Evolutionary conservation across 2,888 invertebrate species (phyloP), one percentile per base, ranked within the genome.

Genomic region (Pteria penguin): DNA sequence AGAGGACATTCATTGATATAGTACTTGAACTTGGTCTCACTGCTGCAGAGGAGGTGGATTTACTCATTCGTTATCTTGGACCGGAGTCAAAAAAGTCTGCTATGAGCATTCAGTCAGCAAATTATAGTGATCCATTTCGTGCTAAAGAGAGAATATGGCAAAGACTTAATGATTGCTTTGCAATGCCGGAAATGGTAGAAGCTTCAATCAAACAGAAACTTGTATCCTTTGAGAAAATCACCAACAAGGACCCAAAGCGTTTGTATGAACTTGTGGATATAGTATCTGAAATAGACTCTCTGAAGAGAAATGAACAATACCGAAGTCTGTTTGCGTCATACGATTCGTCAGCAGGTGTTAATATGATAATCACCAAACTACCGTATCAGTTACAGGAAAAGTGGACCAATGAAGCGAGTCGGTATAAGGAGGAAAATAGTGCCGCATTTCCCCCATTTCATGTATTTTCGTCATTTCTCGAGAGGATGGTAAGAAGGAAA

Each of bases 81-180:
- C 66, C 66, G n/a, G 52, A 66, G 27, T 66, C 52, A 14, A 36
- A 33, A 11, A 66, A 66, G 29, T 45, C 52, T 45, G 66, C 66
- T 26, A 11, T 52, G 27, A 52, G 24, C 27, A 52, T 66, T 24
- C 55, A 24, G 1, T 54, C 32, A 18, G 54, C 57, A 18, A 68
- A 68, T 22, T 68, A 55, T 14, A 55, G 52, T 18, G 67, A 68
- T 22, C 26, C 67, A 18, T 18, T 3, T 29, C 22, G 32, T 11
- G 68, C 54, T 18, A 54, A n/a, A 55, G 67, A 57, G 22, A 68
- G 57, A 32, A 68, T 68, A 11, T 68, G 67, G 67, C 31, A 57
- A 22, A 52, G 67, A 32, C 32, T 68, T 8, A 8, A 11, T 14
- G 68, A 68, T 8, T 57, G 68, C 32, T 68, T 31, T 24, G 57